Evolutionary conservation across 2,888 invertebrate species (phyloP).

Genomic region (Alcis repandata): DNA sequence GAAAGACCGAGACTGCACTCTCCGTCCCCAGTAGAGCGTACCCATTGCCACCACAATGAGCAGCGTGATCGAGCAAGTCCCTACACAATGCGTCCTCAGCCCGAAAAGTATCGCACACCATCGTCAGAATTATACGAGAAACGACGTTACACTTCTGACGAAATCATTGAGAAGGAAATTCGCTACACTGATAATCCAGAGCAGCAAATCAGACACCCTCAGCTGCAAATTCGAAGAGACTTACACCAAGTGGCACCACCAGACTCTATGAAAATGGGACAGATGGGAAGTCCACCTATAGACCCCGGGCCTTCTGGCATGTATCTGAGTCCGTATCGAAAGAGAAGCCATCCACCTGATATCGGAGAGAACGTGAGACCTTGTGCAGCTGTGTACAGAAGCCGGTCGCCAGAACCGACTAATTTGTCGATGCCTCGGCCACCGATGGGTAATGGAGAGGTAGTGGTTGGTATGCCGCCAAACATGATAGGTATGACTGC

Average conservation of each 20-base stretch:
- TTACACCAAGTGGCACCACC: slow-evolving; percentile 86
- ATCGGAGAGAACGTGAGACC: slow-evolving; percentile 75
- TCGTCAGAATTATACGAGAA: slow-evolving; percentile 77
- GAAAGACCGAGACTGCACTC: slow-evolving; percentile 73
- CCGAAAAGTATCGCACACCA: slow-evolving; percentile 76
- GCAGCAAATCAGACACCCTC: slow-evolving; percentile 82
- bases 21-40: slow-evolving; percentile 84
- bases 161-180: slow-evolving; percentile 81
- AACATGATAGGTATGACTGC: slow-evolving; percentile 79
- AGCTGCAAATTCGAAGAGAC: slow-evolving; percentile 92
- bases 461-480: slow-evolving; percentile 75
- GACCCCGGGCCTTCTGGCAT: slow-evolving; percentile 78
- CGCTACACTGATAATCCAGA: slow-evolving; percentile 81
- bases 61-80: slow-evolving; percentile 86
- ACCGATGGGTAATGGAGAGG: slow-evolving; percentile 66
- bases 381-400: slow-evolving; percentile 75
- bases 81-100: slow-evolving; percentile 92
- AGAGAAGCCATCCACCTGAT: slow-evolving; percentile 86
- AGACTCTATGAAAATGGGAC: slow-evolving; percentile 73
- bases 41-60: slow-evolving; percentile 90
- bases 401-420: slow-evolving; percentile 82
- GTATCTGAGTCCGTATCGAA: slow-evolving; percentile 85
- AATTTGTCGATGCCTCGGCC: slow-evolving; percentile 81
- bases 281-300: slow-evolving; percentile 78
- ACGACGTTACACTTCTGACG: slow-evolving; percentile 78